phyloP scores from a whole-genome alignment of 64 coral and sea anemone species.

The Acropora tenuis region DNA sequence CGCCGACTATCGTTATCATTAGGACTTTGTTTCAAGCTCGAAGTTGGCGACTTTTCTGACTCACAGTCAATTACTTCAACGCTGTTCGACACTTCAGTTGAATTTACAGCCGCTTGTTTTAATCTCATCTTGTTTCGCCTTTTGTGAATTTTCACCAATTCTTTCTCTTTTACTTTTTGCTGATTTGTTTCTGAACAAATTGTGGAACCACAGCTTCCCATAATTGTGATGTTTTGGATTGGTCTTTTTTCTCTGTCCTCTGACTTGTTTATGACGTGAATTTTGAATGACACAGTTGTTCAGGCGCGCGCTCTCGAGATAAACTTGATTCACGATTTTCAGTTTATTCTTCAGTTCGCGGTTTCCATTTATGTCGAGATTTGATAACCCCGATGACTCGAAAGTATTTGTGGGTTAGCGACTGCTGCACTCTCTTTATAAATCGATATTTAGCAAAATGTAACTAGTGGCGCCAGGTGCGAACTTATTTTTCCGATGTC shows the following conservation, averaged over 20 bases:
- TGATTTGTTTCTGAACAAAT: background rate
- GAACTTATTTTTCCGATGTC: too few relatives aligned
- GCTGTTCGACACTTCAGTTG: background rate
- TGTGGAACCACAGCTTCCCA: background rate
- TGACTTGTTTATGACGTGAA: background rate
- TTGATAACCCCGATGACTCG: too few relatives aligned
- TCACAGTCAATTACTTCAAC: background rate
- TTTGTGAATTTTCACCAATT: background rate
- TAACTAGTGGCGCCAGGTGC: too few relatives aligned
- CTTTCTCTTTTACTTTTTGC: background rate
- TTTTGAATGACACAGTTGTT: background rate
- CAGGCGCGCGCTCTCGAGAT: background rate
- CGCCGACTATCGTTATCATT: background rate
- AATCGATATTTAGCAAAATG: too few relatives aligned
- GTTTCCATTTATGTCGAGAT: too few relatives aligned
- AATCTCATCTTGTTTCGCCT: background rate
- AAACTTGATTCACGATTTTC: too few relatives aligned
- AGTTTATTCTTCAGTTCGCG: too few relatives aligned
- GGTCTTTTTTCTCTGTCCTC: background rate
- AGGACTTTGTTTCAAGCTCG: background rate
- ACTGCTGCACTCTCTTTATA: too few relatives aligned
- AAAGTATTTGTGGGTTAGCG: too few relatives aligned
- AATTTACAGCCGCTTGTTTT: background rate
- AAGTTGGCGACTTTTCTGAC: background rate
- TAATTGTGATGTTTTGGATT: background rate